Evolutionary conservation across 2,888 invertebrate species (phyloP).

Genomic region (Cryptosula pallasiana): DNA sequence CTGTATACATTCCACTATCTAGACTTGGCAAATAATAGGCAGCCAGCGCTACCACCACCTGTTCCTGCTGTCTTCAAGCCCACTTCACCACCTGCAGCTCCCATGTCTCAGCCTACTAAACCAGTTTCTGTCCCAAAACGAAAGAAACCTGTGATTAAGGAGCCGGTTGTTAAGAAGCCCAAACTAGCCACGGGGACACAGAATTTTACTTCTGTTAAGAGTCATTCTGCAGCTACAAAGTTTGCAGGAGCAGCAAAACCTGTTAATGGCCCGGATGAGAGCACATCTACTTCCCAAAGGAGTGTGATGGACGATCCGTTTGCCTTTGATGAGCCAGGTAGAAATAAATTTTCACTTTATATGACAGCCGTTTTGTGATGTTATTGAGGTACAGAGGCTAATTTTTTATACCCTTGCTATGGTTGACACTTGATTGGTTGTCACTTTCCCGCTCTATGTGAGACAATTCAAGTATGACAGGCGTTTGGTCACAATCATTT

Average conservation of each 20-base stretch:
- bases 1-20: slow-evolving; percentile 37
- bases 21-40: neutral
- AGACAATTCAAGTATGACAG: too few relatives aligned
- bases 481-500: too few relatives aligned
- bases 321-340: slow-evolving; percentile 19
- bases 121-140: neutral
- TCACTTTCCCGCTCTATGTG: too few relatives aligned
- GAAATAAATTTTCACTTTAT: too few relatives aligned
- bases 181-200: neutral
- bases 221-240: neutral
- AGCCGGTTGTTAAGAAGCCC: neutral
- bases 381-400: too few relatives aligned
- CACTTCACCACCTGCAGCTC: neutral
- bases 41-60: neutral
- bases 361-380: too few relatives aligned
- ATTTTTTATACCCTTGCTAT: too few relatives aligned
- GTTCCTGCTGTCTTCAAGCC: neutral
- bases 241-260: neutral
- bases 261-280: neutral
- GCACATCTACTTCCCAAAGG: neutral
- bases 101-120: neutral
- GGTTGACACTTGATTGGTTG: too few relatives aligned
- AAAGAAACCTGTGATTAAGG: neutral
- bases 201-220: neutral
- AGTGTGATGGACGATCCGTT: neutral